Evolutionary conservation across 1,140 invertebrate species (phyloP).

Genomic region (Dreissena rostriformis): DNA sequence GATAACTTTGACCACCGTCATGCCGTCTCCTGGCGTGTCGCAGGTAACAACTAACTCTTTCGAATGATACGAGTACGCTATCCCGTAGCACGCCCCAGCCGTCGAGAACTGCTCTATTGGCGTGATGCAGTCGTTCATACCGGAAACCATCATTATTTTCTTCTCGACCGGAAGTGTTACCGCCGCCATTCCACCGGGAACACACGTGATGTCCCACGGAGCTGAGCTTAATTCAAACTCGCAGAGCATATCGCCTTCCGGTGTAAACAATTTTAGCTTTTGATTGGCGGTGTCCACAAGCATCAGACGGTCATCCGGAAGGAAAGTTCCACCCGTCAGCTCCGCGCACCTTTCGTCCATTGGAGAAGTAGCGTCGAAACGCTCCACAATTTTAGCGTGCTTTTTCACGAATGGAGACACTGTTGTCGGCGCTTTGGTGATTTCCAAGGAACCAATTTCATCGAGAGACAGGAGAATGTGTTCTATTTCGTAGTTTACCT

Average conservation of each 20-base stretch:
- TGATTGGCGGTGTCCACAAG: slow-evolving; percentile 51
- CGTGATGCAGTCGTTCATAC: slow-evolving; percentile 51
- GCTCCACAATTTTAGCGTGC: background rate
- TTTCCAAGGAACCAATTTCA: slow-evolving; percentile 48
- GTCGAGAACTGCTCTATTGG: slow-evolving; percentile 51
- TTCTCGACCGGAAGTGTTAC: slow-evolving; percentile 49
- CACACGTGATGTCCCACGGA: slow-evolving; percentile 51
- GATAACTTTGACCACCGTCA: slow-evolving; percentile 43
- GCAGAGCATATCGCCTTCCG: slow-evolving; percentile 36
- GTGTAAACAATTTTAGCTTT: slow-evolving; percentile 55
- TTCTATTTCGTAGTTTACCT: slow-evolving; percentile 52
- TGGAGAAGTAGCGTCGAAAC: slow-evolving; percentile 48
- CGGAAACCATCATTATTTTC: slow-evolving; percentile 48
- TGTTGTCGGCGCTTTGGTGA: slow-evolving; percentile 32
- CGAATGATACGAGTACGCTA: slow-evolving; percentile 48
- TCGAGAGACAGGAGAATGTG: slow-evolving; percentile 46
- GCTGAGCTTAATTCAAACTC: slow-evolving; percentile 52
- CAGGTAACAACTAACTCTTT: slow-evolving; percentile 47
- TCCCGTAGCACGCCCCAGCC: slow-evolving; percentile 49
- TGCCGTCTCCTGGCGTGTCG: slow-evolving; percentile 41
- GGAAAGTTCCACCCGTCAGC: slow-evolving; percentile 50
- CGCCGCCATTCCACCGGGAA: slow-evolving; percentile 52
- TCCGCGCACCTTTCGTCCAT: slow-evolving; percentile 56
- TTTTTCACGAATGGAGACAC: slow-evolving; percentile 53
- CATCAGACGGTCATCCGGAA: slow-evolving; percentile 44